phyloP scores from a whole-genome alignment of 2,113 vertebrate genomes.

The Crotalus horridus region DNA sequence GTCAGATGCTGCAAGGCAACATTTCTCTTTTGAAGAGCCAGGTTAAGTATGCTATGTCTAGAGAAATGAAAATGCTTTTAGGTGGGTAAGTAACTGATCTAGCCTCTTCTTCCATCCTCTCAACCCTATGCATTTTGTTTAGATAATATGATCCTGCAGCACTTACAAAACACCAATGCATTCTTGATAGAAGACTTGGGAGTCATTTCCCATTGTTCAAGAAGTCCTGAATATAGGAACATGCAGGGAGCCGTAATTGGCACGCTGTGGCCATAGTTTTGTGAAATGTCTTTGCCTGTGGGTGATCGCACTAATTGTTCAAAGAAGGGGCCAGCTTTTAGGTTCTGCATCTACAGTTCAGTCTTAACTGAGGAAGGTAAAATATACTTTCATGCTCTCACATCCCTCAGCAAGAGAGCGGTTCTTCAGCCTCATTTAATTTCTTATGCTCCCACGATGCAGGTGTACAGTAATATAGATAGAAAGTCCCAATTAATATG shows the following conservation, averaged over 20 bases:
- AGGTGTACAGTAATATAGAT: background rate
- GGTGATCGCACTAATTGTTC: conserved; percentile 7
- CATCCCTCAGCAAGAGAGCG: background rate
- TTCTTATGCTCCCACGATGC: background rate
- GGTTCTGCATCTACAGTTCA: background rate
- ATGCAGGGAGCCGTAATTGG: conserved; percentile 16
- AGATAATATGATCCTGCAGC: background rate
- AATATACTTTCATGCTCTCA: background rate
- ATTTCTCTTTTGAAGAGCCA: background rate
- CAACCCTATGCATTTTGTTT: background rate
- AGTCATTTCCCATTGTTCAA: conserved; percentile 9
- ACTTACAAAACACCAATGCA: background rate
- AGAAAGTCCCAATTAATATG: background rate
- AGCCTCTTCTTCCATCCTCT: background rate
- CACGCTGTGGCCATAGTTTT: conserved; percentile 21
- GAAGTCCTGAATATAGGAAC: background rate
- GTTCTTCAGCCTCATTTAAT: background rate
- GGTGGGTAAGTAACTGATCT: background rate
- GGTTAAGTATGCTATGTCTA: background rate
- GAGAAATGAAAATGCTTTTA: background rate
- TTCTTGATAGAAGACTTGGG: background rate
- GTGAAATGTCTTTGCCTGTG: conserved; percentile 16
- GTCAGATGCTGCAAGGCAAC: no score
- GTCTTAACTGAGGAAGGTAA: background rate
- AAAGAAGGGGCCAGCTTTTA: background rate